phyloP scores from a whole-genome alignment of 2,113 vertebrate species.

The Calonectris borealis region DNA sequence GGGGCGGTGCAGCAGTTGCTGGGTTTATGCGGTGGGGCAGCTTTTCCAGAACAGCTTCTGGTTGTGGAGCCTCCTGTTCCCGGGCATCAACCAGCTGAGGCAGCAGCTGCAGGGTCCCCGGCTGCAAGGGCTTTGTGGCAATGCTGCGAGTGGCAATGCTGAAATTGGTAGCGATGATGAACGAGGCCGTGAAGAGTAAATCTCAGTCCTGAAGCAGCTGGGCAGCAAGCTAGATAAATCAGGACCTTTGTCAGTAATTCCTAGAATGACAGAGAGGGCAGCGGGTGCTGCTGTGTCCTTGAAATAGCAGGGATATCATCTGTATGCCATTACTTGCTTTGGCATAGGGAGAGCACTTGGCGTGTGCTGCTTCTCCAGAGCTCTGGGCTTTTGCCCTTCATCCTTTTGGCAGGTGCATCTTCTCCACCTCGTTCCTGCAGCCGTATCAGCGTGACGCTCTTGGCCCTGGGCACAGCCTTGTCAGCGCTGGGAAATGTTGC shows the following conservation, averaged over 20 bases:
- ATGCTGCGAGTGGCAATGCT: neutral
- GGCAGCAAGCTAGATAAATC: neutral
- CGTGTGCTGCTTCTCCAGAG: neutral
- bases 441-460: accelerated
- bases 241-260: conserved; percentile 1
- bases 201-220: neutral
- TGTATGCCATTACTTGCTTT: neutral
- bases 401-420: neutral
- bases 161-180: accelerated
- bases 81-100: accelerated
- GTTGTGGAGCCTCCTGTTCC: neutral
- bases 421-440: neutral
- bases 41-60: neutral
- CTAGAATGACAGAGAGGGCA: neutral
- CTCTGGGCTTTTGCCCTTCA: neutral
- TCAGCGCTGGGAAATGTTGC: neutral
- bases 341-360: neutral
- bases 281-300: neutral
- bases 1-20: neutral
- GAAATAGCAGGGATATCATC: neutral
- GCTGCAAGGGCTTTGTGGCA: neutral
- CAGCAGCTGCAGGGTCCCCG: neutral
- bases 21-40: neutral
- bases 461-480: neutral
- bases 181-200: neutral